Percentiles rank a stretch among this genome's conserved stretches.
These are phyloP conservation scores for Ruditapes philippinarum DNA, from an alignment of 1,140 invertebrate genomes.

Conservation along the genomic window DNA sequence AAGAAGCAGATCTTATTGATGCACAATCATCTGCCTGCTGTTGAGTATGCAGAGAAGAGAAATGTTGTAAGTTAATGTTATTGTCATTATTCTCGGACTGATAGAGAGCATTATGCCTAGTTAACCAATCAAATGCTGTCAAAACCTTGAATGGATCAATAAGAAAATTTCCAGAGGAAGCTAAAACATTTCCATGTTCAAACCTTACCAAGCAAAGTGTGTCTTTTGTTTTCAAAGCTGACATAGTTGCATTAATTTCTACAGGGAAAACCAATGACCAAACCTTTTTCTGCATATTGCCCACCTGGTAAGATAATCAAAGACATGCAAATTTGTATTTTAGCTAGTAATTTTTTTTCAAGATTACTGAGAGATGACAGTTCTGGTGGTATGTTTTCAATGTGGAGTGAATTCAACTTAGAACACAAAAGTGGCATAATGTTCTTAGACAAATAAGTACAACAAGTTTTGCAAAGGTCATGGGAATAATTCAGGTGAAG, in stretches of 20 bases:
- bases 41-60: no score
- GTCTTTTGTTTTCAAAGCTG: no score
- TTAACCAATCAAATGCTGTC: not conserved
- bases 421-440: not conserved
- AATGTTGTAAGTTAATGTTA: no score
- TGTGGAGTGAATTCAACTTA: not conserved
- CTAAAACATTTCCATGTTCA: not conserved
- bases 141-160: not conserved
- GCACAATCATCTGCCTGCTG: no score
- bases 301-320: not conserved
- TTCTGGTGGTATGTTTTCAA: not conserved
- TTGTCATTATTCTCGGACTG: no score
- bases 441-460: no score
- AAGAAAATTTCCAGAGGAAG: not conserved
- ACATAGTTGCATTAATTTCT: no score
- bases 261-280: not conserved
- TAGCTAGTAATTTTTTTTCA: not conserved
- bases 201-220: not conserved
- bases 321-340: not conserved
- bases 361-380: not conserved
- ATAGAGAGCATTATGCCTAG: not conserved
- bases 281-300: not conserved
- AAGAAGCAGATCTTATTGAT: no score
- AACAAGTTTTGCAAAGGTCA: no score
- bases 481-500: no score